phyloP scores from a whole-genome alignment of 2,113 vertebrate genomes.

The Ellobius talpinus region DNA sequence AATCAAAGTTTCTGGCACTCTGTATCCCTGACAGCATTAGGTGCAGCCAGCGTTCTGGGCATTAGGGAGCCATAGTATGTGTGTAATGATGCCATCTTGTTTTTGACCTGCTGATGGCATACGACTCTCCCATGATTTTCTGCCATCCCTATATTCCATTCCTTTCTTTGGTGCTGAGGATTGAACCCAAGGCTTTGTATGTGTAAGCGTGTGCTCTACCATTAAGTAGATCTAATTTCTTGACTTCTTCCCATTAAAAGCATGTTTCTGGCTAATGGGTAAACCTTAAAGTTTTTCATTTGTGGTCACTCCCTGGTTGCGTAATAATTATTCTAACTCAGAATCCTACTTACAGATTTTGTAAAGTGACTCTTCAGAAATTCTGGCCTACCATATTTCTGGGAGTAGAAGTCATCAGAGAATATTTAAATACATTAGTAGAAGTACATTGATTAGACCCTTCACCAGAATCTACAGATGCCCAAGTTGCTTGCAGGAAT shows the following conservation, averaged over 20 bases:
- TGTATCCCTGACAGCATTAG: neutral
- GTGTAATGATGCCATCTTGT: neutral
- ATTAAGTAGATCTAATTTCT: neutral
- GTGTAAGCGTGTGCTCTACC: neutral
- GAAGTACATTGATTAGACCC: neutral
- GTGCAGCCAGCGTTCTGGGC: too few species aligned
- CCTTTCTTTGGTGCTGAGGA: neutral
- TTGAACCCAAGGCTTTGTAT: neutral
- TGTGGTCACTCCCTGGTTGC: neutral
- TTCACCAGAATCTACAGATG: neutral
- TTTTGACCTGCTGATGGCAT: neutral
- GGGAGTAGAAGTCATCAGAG: neutral
- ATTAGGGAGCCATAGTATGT: neutral
- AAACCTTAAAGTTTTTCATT: neutral
- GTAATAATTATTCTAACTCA: neutral
- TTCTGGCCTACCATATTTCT: neutral
- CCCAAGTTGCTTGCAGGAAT: neutral
- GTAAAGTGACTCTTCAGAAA: neutral
- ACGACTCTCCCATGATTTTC: too few species aligned
- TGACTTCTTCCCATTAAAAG: neutral
- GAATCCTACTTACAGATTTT: neutral
- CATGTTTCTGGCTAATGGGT: neutral
- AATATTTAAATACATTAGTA: slow-evolving; percentile 22
- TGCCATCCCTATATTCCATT: neutral
- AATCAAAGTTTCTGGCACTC: neutral